Evolutionary conservation across 2,113 vertebrate species (phyloP).

Genomic region (Bolborhynchus lineola): DNA sequence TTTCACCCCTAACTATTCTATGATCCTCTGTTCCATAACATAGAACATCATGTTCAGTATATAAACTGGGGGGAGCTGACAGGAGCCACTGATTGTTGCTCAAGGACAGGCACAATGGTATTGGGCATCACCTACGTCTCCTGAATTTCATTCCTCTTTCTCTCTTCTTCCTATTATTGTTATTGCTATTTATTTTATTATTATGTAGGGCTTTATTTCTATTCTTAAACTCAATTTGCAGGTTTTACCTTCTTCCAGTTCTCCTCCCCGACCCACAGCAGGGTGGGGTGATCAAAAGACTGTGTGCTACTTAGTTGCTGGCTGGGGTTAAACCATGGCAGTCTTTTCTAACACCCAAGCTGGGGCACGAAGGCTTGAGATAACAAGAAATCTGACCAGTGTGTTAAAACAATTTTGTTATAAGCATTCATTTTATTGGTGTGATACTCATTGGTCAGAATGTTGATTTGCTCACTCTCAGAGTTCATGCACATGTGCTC

Average conservation of each 20-base stretch:
- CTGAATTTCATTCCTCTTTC: neutral
- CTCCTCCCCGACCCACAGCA: neutral
- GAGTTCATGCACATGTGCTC: neutral
- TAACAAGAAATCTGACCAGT: neutral
- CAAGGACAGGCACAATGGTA: neutral
- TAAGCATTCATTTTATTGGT: neutral
- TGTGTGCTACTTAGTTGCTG: neutral
- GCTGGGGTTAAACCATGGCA: neutral
- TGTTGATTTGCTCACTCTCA: neutral
- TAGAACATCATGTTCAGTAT: neutral
- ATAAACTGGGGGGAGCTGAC: neutral
- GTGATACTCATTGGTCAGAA: neutral
- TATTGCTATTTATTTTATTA: neutral
- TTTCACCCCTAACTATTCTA: too few species aligned
- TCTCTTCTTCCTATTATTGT: neutral
- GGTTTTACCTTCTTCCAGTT: neutral
- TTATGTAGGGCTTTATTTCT: neutral
- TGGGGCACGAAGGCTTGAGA: neutral
- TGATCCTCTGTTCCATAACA: neutral
- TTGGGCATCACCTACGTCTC: neutral
- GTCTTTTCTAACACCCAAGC: neutral
- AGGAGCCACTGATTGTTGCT: neutral
- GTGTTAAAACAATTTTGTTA: neutral
- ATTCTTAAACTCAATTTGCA: neutral
- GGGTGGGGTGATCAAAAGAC: neutral